Percentiles rank a stretch among this genome's conserved stretches.
Conservation (phyloP, 2,888 invertebrate species). For the Trichopoda pennipes region DNA sequence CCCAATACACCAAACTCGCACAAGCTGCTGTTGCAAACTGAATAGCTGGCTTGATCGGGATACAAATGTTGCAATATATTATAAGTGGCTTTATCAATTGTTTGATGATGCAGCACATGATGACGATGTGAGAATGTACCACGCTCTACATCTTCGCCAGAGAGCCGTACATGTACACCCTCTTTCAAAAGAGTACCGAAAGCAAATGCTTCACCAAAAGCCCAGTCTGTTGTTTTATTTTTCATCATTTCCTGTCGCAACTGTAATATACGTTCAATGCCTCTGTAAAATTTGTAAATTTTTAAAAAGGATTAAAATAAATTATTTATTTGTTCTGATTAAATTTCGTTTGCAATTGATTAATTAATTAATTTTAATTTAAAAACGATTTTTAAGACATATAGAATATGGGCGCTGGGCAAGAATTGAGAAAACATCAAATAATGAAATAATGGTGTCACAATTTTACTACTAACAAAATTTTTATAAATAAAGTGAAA, state of each 20-base stretch:
- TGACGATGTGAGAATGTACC: conserved; percentile 98
- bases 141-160: conserved; percentile 98
- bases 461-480: too few species aligned
- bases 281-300: conserved; percentile 83
- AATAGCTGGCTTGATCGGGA: conserved; percentile 98
- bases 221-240: conserved; percentile 95
- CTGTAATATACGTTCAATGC: conserved; percentile 93
- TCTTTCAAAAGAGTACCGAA: conserved; percentile 98
- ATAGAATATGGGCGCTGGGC: too few species aligned
- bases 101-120: conserved; percentile 98
- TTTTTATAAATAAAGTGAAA: too few species aligned
- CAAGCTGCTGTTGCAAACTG: conserved; percentile 98
- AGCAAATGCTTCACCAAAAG: conserved; percentile 98
- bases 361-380: too few species aligned
- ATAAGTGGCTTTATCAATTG: conserved; percentile 94
- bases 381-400: too few species aligned
- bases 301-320: too few species aligned
- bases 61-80: conserved; percentile 95
- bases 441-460: too few species aligned
- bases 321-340: background rate
- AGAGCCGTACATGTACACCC: conserved; percentile 96
- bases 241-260: conserved; percentile 96
- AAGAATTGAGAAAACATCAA: too few species aligned
- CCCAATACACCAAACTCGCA: conserved; percentile 95
- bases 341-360: too few species aligned